Base-by-base conservation (phyloP, 1,140 invertebrate genomes). In the Dufourea novaeangliae region DNA sequence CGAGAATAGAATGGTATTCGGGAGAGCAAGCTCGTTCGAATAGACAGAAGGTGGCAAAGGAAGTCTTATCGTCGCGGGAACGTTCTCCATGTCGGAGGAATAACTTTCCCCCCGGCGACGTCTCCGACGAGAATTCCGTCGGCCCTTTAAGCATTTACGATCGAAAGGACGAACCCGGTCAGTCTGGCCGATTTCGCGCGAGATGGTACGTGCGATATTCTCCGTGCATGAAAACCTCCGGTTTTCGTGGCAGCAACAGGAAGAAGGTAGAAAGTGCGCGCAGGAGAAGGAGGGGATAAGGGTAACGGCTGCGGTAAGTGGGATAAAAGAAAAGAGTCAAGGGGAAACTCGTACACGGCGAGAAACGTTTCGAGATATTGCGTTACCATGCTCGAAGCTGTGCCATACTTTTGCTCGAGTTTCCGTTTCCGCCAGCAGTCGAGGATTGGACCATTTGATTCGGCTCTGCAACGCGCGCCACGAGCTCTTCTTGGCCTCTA, bases 161-260 rank as follows among this genome's bases (percentile, higher is more conserved):
- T 27, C 41, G n/a, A 27, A 66, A 52, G 50, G 22, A 46, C 34
- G 59, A 54, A 27, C 20, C 39, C 59, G 76, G 82, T 79, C 80
- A 79, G 71, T 66, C 57, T n/a, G 34, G 66, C 54, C 76, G 77
- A 83, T 74, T 74, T n/a, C n/a, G 50, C 52, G n/a, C 41, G 25
- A 79, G 84, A 86, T 86, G 56, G 62, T 62, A 75, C 50, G 44
- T 63, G 64, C 57, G 84, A 85, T 86, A 79, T 67, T 76, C n/a
- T n/a, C n/a, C 71, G 29, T 17, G 63, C 76, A 82, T 79, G 84
- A 82, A 73, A 77, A 81, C 59, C n/a, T 11, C 52, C 59, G 39
- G 39, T 82, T 73, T 77, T 41, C 67, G 78, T 44, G 32, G 68
- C 37, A 41, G 56, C 62, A 76, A 64, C 54, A 44, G 69, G 72